Evolutionary conservation across 1,140 invertebrate genomes (phyloP), one percentile per base, ranked within the genome.

Genomic region (Mya arenaria): DNA sequence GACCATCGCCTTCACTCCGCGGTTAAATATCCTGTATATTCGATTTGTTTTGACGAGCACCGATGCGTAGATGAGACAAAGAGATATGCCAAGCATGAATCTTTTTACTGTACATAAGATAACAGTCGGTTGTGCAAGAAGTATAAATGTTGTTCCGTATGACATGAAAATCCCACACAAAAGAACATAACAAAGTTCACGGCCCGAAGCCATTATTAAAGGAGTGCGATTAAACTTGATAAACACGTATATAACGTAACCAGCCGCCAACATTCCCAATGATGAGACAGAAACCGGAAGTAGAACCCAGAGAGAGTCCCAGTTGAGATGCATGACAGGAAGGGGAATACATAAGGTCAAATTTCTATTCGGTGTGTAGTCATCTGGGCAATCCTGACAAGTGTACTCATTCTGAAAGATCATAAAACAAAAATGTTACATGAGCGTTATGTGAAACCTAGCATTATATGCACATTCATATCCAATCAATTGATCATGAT

Each of bases 41-140:
- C 96, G 92, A 92, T 96, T 96, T 2, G 96, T 96, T 92, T 96
- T 96, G 5, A 95, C 96, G 44, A 96, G 93, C 84, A 96, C 95
- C 19, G 96, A 96, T 39, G 95, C 95, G 87, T 96, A 96, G 86
- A 96, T 96, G 56, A 96, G 94, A 83, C 95, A 95, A 32, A 96
- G 91, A 63, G 95, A 95, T 0, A 96, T 92, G 1, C 96, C 96
- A 6, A 96, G 92, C 13, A 95, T 94, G 23, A 96, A 92, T 19
- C 96, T 90, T 56, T 95, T 90, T 19, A 95, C 86, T 2, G 94
- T 94, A 89, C 96, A 96, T 15, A 94, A 94, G 82, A 94, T 89
- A 0, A 93, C 91, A 1, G 94, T 94, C 15, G 96, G 96, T 34
- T 86, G 87, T 10, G 90, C 85, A 4, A 92, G 83, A 85, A 93